Evolutionary conservation across 2,888 invertebrate species (phyloP).

Genomic region (Hypomecis atomaria): DNA sequence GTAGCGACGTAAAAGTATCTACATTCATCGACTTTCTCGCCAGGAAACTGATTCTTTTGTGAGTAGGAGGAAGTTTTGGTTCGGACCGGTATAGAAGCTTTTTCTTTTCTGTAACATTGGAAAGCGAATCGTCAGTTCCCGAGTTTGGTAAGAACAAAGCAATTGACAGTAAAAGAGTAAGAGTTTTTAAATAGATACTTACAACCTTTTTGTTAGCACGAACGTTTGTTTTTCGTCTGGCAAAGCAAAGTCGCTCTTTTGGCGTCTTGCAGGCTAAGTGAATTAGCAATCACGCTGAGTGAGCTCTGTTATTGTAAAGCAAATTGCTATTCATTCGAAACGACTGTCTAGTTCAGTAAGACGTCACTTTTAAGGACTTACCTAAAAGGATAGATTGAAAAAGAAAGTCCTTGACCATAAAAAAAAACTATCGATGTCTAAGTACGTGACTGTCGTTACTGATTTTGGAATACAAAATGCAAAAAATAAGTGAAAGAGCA

Average conservation of each 20-base stretch:
- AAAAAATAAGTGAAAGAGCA: background rate
- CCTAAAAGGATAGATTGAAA: background rate
- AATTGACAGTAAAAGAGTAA: slow-evolving; percentile 1
- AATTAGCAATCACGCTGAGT: slow-evolving; percentile 25
- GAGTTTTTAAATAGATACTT: slow-evolving; percentile 9
- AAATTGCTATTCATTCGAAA: slow-evolving; percentile 16
- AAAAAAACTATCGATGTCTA: too few species aligned
- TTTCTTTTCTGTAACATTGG: slow-evolving; percentile 31
- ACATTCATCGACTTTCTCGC: slow-evolving; percentile 33
- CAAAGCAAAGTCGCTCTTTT: slow-evolving; percentile 14
- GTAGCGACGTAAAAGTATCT: slow-evolving; percentile 32
- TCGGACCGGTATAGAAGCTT: slow-evolving; percentile 29
- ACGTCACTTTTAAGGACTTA: background rate
- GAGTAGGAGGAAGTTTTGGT: slow-evolving; percentile 38
- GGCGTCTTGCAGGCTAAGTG: slow-evolving; percentile 15
- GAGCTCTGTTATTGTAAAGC: slow-evolving; percentile 20
- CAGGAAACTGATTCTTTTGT: slow-evolving; percentile 38
- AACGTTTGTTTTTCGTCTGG: slow-evolving; percentile 13
- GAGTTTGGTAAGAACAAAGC: slow-evolving; percentile 19
- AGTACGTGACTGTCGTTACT: too few species aligned
- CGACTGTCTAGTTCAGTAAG: slow-evolving; percentile 1
- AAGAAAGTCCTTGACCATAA: background rate
- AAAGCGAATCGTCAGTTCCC: slow-evolving; percentile 29
- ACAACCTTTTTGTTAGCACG: slow-evolving; percentile 3
- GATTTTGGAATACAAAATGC: slow-evolving; percentile 4